phyloP scores from a whole-genome alignment of 53 echinoderm and acorn worm genomes.

The Patiria pectinifera region DNA sequence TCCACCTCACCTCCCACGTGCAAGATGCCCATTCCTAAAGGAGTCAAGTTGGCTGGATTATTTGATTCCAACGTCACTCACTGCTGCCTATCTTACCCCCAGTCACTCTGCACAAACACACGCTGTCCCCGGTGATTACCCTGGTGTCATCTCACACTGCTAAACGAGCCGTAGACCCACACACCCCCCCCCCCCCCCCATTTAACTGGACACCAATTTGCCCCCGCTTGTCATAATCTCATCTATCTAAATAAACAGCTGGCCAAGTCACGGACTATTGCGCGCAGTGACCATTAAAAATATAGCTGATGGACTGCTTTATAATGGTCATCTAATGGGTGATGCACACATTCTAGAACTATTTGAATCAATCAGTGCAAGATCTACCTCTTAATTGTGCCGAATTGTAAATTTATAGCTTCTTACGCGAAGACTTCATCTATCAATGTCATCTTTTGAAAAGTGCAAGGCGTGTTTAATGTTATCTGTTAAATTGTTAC shows the following conservation, averaged over 20 bases:
- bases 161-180: not conserved
- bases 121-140: conserved; percentile 7
- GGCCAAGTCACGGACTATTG: not conserved
- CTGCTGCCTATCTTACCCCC: not conserved
- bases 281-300: not conserved
- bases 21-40: not conserved
- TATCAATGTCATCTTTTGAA: too few species aligned
- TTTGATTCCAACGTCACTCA: not conserved
- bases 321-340: not conserved
- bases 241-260: conserved; percentile 30
- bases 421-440: too few species aligned
- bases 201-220: conserved; percentile 17
- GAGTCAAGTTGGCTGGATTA: not conserved
- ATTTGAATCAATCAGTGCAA: not conserved
- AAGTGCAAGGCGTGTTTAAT: too few species aligned
- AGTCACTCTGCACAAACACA: not conserved
- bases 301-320: not conserved
- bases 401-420: not conserved
- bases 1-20: not conserved
- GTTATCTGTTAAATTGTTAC: too few species aligned
- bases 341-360: not conserved
- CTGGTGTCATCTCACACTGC: not conserved
- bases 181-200: too few species aligned
- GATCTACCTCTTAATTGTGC: not conserved
- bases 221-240: conserved; percentile 18